Base-by-base conservation (phyloP, 37 sponge, comb jelly and placozoan species). In the Oopsacas minuta region DNA sequence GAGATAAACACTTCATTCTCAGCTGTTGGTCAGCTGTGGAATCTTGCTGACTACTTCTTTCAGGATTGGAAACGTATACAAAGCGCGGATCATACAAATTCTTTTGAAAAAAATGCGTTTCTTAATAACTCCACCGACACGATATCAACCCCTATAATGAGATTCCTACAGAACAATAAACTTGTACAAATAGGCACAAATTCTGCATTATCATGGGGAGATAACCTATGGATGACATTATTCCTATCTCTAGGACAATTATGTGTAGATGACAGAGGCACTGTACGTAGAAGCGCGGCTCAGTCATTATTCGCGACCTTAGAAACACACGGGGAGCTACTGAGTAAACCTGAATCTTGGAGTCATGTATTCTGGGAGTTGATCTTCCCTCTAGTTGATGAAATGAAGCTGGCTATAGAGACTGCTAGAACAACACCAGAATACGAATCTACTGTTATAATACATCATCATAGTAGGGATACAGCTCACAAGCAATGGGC, bases 401-500 rank as follows among this genome's bases (percentile, higher is more conserved):
- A 88, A 23, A 92, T 97, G 52, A 82, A 83, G 38, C 39, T 84
- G 75, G 52, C 85, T 12, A 90, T 89, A 7, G 85, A 86, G 1
- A 83, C 91, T 0, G 95, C 95, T 84, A 91, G 87, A 36, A 91
- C 91, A 75, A 88, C 87, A 38, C 87, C 84, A 37, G 86, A 88
- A 36, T 39, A 85, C 82, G 83, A 87, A 53, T 86, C 91, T 36
- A 39, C 89, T 52, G 51, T 94, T 82, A 83, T 97, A 52, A 91
- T 97, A 25, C 99, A 97, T 82, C 75, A 61, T 34, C 95, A 97
- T 85, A 61, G 92, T 20, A 75, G 99, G 34, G 87, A 97, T 90
- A 93, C 99, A 1, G 96, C 88, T 36, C 90, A 90, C 81, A 97
- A 97, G 83, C 99, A 97, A 86, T 97, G 99, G 99, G 99, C 95